phyloP scores from a whole-genome alignment of 2,797 vertebrate species.

The Sebastiscus albofasciatus region DNA sequence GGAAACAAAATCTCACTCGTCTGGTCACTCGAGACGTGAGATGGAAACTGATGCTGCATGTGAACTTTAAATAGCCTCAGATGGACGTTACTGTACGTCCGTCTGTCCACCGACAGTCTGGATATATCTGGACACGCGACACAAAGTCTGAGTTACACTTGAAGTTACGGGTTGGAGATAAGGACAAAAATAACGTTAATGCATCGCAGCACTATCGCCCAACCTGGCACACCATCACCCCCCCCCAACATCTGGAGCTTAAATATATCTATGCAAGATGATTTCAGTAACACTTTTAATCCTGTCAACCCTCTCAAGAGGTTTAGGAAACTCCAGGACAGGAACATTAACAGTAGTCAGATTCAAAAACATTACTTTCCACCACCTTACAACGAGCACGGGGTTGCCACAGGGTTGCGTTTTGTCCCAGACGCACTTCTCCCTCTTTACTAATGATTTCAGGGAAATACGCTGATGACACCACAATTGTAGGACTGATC shows the following conservation, averaged over 20 bases:
- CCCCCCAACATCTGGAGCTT: no score
- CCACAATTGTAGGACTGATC: not conserved
- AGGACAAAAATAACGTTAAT: not conserved
- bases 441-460: not conserved
- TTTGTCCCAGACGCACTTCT: not conserved
- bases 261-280: no score
- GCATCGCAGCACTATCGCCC: not conserved
- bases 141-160: not conserved
- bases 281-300: not conserved
- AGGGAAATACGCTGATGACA: not conserved
- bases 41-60: not conserved
- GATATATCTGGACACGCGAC: not conserved
- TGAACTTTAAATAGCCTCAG: conserved; percentile 33
- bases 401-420: not conserved
- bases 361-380: not conserved
- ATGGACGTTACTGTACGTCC: not conserved
- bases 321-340: not conserved
- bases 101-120: conserved; percentile 2
- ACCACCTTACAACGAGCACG: not conserved
- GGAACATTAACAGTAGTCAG: not conserved
- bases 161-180: not conserved
- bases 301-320: not conserved
- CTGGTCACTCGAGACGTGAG: conserved; percentile 9
- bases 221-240: no score
- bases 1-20: conserved; percentile 21